phyloP scores from a whole-genome alignment of 2,797 vertebrate species.

The Saxicola maurus region DNA sequence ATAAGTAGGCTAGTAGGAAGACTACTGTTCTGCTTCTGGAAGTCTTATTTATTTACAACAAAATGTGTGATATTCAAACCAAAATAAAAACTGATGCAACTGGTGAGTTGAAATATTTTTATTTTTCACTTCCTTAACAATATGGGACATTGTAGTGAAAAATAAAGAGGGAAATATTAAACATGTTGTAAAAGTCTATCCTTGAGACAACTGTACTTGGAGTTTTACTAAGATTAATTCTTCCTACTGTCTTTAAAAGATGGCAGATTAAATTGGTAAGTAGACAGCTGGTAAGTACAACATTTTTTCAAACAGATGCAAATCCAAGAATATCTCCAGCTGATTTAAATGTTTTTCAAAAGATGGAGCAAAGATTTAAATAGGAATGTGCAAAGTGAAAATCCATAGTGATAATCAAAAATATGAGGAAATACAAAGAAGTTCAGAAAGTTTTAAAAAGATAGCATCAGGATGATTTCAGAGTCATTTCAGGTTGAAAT shows the following conservation, averaged over 20 bases:
- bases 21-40: slow-evolving; percentile 33
- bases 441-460: not conserved
- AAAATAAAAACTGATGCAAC: slow-evolving; percentile 79
- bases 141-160: not conserved
- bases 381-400: slow-evolving; percentile 30
- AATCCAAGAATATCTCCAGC: slow-evolving; percentile 43
- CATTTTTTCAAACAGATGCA: slow-evolving; percentile 37
- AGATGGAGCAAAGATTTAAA: slow-evolving; percentile 9
- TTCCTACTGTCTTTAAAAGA: slow-evolving; percentile 16
- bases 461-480: not conserved
- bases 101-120: slow-evolving; percentile 72
- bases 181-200: not conserved
- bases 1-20: slow-evolving; percentile 34
- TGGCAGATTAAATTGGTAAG: slow-evolving; percentile 28
- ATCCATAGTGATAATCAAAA: not conserved
- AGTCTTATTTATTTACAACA: slow-evolving; percentile 44
- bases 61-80: slow-evolving; percentile 71
- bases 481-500: not conserved
- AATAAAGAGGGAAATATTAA: not conserved
- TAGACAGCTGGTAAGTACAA: slow-evolving; percentile 37
- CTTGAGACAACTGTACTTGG: not conserved
- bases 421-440: not conserved
- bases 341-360: slow-evolving; percentile 31
- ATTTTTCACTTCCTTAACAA: slow-evolving; percentile 31
- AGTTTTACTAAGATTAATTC: slow-evolving; percentile 12